Base-by-base conservation (phyloP, 1,140 invertebrate genomes). In the Meteorus sp. region DNA sequence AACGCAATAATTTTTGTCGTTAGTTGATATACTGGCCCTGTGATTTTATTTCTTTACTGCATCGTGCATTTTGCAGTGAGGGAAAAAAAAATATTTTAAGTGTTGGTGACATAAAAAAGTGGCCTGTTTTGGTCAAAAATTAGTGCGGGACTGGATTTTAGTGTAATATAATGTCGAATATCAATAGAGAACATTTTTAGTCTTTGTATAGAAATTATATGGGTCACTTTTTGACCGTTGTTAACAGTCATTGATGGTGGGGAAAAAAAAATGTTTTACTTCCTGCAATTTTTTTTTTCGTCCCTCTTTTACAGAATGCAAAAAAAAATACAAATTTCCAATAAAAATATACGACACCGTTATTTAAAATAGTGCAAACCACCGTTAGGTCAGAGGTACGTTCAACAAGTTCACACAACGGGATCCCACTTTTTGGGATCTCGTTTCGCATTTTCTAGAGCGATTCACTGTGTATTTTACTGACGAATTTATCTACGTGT, bases 341-440 rank as follows among this genome's bases (percentile, higher is more conserved):
- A 73, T 74, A 72, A 77, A 77, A 76, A 73, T 77, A 75, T 76
- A 77, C 66, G 56, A 69, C 65, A 69, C 70, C 57, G 65, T 73
- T 73, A 69, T 75, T 67, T 72, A 72, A 75, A 76, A 77, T 69
- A 73, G 64, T 64, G 39, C 63, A 47, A 27, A 67, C 59, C 64
- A 62, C 66, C 62, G 65, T 71, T 68, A 69, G 65, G 64, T 61
- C 15, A 50, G 25, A 22, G 33, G 9, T 39, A 54, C 47, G 8
- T 55, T 47, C 8, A 63, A 60, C 68, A 69, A 68, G 35, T 47
- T n/a, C 56, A 59, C 57, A 47, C 65, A 75, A 75, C 69, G 63
- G 63, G 64, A 72, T 69, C 66, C 66, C 69, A 64, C 56, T 60
- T 65, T 59, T 61, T 61, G 68, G 69, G 67, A 69, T 73, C 59